Evolutionary conservation across 1,140 invertebrate genomes (phyloP), one percentile per base, ranked within the genome.

Genomic region (Drosophila erecta): DNA sequence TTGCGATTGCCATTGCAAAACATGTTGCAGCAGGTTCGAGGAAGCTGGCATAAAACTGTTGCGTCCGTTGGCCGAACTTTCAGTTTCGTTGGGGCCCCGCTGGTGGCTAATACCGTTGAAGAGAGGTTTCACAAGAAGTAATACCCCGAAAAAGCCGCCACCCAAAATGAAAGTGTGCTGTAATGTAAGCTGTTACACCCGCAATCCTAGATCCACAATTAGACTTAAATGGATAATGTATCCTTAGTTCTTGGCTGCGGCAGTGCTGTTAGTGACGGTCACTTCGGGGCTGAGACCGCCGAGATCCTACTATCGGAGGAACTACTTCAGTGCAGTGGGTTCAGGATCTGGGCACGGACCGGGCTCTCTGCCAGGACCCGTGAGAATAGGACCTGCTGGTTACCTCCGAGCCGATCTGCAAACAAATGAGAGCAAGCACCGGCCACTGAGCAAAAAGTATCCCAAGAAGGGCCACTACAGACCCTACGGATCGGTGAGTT

Each of bases 1-100:
- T 71, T 75, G 71, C 64, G 64, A 51, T 59, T 59, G 20, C 60
- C 47, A 67, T 67, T 70, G 66, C 67, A 62, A 85, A 85, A 85
- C 81, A 73, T 71, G 81, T 85, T 85, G 66, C 66, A 41, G 65
- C 66, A 69, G 65, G 40, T 56, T 43, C 58, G 76, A 91, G 90
- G 90, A 91, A 91, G 90, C 72, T 85, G 78, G 76, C 90, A 91
- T 91, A 91, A 91, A 91, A 91, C 86, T 75, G 75, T 89, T 90
- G 86, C 51, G 80, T 75, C 71, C 71, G 84, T 79, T 80, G 83
- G 70, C 60, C 62, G 84, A 86, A 91, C 90, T 91, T 91, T 91
- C 90, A 91, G 90, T 91, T 90, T 91, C 90, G 75, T 91, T 79
- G 55, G 65, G 76, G 84, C 90, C 74, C 81, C 90, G 80, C 74